Conservation (phyloP, 2,888 invertebrate species). For the Saturnia pavonia region DNA sequence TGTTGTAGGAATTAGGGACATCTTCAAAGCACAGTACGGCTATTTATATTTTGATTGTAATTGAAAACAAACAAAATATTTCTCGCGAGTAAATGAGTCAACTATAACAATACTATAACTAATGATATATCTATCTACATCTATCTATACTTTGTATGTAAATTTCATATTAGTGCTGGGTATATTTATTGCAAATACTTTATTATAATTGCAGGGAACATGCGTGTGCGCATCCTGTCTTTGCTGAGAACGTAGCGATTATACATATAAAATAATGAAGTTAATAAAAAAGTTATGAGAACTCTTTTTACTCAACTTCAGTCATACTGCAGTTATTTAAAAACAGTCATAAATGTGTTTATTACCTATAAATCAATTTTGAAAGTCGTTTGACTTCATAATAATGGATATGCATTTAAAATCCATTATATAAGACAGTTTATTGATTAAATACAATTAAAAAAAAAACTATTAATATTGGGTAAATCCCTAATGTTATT, state of each 20-base stretch:
- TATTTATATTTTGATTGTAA: neutral
- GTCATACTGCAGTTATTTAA: neutral
- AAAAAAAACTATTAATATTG: too few species aligned
- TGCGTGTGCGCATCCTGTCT: slow-evolving; percentile 1
- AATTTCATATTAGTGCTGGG: neutral
- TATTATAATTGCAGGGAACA: slow-evolving; percentile 6
- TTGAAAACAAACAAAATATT: neutral
- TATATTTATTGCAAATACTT: neutral
- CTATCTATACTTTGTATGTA: too few species aligned
- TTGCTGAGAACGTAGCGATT: neutral
- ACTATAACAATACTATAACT: too few species aligned
- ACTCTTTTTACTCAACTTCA: neutral
- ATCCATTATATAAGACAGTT: neutral
- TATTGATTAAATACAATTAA: neutral
- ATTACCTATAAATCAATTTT: neutral
- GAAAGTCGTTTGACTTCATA: neutral
- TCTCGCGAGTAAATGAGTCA: too few species aligned
- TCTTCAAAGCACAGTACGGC: neutral
- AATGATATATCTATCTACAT: too few species aligned
- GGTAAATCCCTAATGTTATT: too few species aligned
- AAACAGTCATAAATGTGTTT: neutral
- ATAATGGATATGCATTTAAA: neutral
- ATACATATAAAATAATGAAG: slow-evolving; percentile 10
- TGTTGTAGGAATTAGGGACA: too few species aligned
- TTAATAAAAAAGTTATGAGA: slow-evolving; percentile 10